Evolutionary conservation across 2,797 vertebrate species (phyloP).

Genomic region (Glossophaga mutica): DNA sequence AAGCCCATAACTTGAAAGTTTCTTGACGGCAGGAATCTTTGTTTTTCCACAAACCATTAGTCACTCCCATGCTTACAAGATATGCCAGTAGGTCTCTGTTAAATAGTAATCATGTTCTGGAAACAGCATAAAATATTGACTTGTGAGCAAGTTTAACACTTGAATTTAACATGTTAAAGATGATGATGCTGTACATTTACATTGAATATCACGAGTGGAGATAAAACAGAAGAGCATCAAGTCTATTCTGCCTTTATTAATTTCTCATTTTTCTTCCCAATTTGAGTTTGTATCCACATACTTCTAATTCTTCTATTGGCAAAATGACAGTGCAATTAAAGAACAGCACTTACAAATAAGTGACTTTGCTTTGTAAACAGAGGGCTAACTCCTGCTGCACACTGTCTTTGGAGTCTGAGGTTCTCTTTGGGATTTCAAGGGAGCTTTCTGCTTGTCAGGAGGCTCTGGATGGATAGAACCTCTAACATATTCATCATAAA

Average conservation of each 20-base stretch:
- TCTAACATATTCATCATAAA: background rate
- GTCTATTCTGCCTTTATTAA: background rate
- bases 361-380: background rate
- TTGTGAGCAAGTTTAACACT: background rate
- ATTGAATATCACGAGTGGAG: background rate
- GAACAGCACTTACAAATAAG: background rate
- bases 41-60: background rate
- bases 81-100: background rate
- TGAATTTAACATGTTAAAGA: background rate
- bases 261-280: background rate
- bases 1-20: background rate
- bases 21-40: background rate
- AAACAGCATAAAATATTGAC: background rate
- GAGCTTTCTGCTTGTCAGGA: background rate
- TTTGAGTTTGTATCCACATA: background rate
- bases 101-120: background rate
- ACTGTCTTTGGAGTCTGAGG: background rate
- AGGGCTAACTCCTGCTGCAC: background rate
- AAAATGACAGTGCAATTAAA: background rate
- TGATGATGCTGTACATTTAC: background rate
- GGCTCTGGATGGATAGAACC: background rate
- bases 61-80: fast-evolving
- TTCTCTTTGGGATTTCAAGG: background rate
- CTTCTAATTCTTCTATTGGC: background rate
- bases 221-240: background rate